Evolutionary conservation across 2,888 invertebrate genomes (phyloP), one percentile per base, ranked within the genome.

Genomic region (Allacma fusca): DNA sequence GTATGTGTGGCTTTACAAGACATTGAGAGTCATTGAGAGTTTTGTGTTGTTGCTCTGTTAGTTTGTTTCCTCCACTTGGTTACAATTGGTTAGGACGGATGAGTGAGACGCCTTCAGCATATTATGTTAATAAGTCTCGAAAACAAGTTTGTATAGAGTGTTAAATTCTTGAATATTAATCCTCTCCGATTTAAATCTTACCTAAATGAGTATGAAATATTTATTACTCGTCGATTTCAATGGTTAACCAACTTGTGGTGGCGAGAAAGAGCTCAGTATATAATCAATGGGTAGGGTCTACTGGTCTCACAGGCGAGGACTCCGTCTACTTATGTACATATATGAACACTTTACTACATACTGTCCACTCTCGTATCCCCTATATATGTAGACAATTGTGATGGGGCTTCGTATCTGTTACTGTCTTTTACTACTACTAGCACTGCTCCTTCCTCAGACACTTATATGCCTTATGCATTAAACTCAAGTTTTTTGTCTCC

Each of bases 101-200:
- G 62, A 57, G 77, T 77, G 67, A 74, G 73, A 77, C 72, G 64
- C 72, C 77, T 77, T 67, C 65, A 73, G 77, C 50, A 73, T 68
- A 77, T 73, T 77, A 77, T 77, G 77, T 73, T 77, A 77, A 77
- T 77, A 71, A 76, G 75, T n/a, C 65, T 62, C 44, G 75, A 75
- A 65, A 76, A 76, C 76, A 76, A 76, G 76, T 76, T 76, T 76
- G 76, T 76, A 78, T 68, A 80, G 81, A 82, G 83, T 83, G 83
- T 83, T 83, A 81, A 83, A 83, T 83, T 83, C 82, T 81, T 83
- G 83, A 83, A 82, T 83, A 81, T 83, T 83, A 82, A 83, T 82
- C 80, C 79, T 80, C 78, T 76, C 80, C 80, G 82, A 82, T 82
- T 82, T 83, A 82, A 82, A 81, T 82, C 81, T 80, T 81, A 73